These are phyloP conservation scores for Eristalis arbustorum DNA, from an alignment of 2,888 invertebrate species.

Conservation along the genomic window DNA sequence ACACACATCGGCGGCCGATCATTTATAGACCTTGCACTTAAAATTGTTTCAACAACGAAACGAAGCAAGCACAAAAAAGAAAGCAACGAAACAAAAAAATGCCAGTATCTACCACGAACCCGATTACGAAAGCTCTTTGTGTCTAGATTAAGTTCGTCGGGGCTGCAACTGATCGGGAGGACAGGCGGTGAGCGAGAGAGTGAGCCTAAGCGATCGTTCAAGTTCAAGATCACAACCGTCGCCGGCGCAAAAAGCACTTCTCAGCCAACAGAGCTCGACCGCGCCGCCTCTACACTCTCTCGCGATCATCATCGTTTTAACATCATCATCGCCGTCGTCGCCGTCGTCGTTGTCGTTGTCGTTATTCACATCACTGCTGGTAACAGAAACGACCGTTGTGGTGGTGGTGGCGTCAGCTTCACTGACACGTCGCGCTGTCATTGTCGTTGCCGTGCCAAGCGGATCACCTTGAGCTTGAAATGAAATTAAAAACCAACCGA, in stretches of 20 bases:
- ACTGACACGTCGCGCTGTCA: slow-evolving; percentile 9
- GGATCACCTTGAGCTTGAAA: slow-evolving; percentile 71
- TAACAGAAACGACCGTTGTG: background rate
- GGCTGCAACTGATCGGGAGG: background rate
- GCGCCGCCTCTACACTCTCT: slow-evolving; percentile 24
- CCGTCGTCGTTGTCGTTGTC: background rate
- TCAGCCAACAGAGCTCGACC: slow-evolving; percentile 26
- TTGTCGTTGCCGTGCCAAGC: slow-evolving; percentile 48
- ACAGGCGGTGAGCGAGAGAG: background rate
- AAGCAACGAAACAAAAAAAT: slow-evolving; percentile 17
- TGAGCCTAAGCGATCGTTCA: slow-evolving; percentile 58
- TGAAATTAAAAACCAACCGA: slow-evolving; percentile 69
- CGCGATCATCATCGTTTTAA: slow-evolving; percentile 47
- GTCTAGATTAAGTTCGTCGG: slow-evolving; percentile 48
- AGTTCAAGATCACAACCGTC: slow-evolving; percentile 63
- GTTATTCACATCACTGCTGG: background rate
- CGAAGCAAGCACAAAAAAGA: too few relatives aligned
- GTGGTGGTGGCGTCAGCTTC: slow-evolving; percentile 37
- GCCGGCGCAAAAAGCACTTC: slow-evolving; percentile 36
- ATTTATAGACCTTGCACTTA: slow-evolving; percentile 60
- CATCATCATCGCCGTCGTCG: slow-evolving; percentile 19
- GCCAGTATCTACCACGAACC: slow-evolving; percentile 25
- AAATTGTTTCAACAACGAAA: slow-evolving; percentile 10
- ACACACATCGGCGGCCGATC: background rate
- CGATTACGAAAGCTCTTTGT: slow-evolving; percentile 65